Base-by-base conservation (phyloP, 2,888 invertebrate genomes). In the Lagria hirta region DNA sequence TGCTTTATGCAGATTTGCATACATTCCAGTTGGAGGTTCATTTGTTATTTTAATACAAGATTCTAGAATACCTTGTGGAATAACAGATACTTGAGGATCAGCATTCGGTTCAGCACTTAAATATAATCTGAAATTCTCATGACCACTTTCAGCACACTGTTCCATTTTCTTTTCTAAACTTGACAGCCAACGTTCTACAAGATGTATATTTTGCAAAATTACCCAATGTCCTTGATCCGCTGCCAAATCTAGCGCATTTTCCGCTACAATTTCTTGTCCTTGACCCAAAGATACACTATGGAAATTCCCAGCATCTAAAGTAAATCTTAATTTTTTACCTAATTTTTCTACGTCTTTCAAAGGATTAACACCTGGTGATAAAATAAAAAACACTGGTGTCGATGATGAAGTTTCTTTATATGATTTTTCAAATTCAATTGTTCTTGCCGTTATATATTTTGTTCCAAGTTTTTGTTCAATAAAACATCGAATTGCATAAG, bases 21-120 rank as follows among this genome's bases (percentile, higher is more conserved):
- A 82, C 88, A 96, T 94, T 16, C 96, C 95, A 4, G 88, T 91
- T 0, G 96, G 95, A 0, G 95, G 94, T 70, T 96, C 95, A 61
- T 95, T 96, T 2, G 95, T 95, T 43, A 96, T 94, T 74, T 96
- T 96, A 63, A 96, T 92, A 1, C 92, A 87, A 0, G 92, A 88
- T 68, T 96, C 94, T 16, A 96, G 72, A 58, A 96, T 88, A 11
- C 95, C 95, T 74, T 94, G 86, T 0, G 82, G 83, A 26, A 84
- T 75, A n/a, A 83, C 80, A 56, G 82, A 81, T 55, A 75, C 76
- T 1, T 69, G 70, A 0, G 91, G 81, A 62, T 82, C 79, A 0
- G 77, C 72, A 0, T 88, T 84, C 0, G 95, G 90, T 64, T 96
- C 95, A 2, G 94, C 94, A 62, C 91, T 92, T 51, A 96, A 74